Conservation (phyloP, 2,888 invertebrate species). For the Formica aserva region DNA sequence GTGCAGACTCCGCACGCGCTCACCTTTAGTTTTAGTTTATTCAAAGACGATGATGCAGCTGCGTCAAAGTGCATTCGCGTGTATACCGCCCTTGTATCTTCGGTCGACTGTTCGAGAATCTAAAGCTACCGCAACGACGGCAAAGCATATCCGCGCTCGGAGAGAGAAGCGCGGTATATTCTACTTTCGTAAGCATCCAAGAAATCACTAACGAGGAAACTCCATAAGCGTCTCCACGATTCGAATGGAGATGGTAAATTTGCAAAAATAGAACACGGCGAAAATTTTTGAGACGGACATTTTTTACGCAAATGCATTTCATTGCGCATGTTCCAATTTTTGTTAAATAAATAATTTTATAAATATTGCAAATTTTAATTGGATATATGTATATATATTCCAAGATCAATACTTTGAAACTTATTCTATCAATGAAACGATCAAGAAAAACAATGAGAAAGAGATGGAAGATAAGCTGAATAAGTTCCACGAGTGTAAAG, state of each 20-base stretch:
- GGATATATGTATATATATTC: conserved; percentile 88
- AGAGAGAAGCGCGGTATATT: conserved; percentile 36
- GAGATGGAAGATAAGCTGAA: conserved; percentile 88
- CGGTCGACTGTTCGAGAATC: conserved; percentile 53
- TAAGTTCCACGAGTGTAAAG: conserved; percentile 90
- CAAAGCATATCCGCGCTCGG: neutral
- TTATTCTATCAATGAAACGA: conserved; percentile 90
- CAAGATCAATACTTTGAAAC: conserved; percentile 93
- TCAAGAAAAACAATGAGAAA: conserved; percentile 88
- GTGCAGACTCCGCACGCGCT: conserved; percentile 5
- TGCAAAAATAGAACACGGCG: neutral
- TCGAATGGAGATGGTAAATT: conserved; percentile 46
- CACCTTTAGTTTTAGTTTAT: conserved; percentile 42
- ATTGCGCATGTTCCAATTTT: neutral
- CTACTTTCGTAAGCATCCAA: conserved; percentile 32
- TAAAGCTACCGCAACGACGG: conserved; percentile 21
- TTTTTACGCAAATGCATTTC: conserved; percentile 6
- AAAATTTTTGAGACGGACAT: neutral
- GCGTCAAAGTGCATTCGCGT: conserved; percentile 48
- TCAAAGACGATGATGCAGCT: conserved; percentile 46
- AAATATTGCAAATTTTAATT: conserved; percentile 7
- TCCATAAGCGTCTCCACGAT: conserved; percentile 44
- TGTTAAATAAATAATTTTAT: neutral
- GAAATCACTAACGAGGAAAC: conserved; percentile 64
- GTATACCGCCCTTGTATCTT: conserved; percentile 41